Evolutionary conservation across 1,140 invertebrate genomes (phyloP), one percentile per base, ranked within the genome.

Genomic region (Musca domestica): DNA sequence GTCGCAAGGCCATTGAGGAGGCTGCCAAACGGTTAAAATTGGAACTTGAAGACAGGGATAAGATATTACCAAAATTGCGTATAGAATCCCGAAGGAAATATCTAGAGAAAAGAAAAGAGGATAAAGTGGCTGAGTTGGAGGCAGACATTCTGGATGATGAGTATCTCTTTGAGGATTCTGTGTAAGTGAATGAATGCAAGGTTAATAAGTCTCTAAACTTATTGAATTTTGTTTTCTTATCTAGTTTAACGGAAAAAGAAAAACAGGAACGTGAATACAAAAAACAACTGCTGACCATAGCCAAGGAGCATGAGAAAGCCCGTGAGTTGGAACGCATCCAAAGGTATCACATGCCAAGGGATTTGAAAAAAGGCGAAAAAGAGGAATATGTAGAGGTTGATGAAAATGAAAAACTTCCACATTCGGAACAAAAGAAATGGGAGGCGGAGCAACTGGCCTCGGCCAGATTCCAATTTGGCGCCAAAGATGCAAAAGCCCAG

Each of bases 341-440:
- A 72, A 84, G 96, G 9, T 99, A 98, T 85, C 91, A 90, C 73
- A 98, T 99, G 90, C 96, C 96, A 0, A 88, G 91, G 73, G 92
- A 94, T 80, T 76, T 88, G 73, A 88, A 87, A 52, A 89, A 89
- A 76, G 87, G 86, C 69, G 86, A 90, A 78, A 87, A 88, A 80
- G 85, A 86, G 54, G 89, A 92, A 69, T 96, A 96, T 83, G 85
- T 91, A 64, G 96, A 98, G 83, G 91, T 95, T 27, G 95, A 96
- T 83, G 91, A 92, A 70, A 86, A 86, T 75, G 94, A 97, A 82
- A 90, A 89, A 76, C 87, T 91, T 41, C 91, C 93, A 1, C 92
- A 96, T 81, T 95, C 94, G 6, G 98, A 99, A 80, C 96, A 98
- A 82, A 88, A 89, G 70, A 95, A 97, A 86, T 99, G 97, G 98